These are phyloP conservation scores for Azorinus chamasolen DNA, from an alignment of 2,888 invertebrate species.

Conservation along the genomic window DNA sequence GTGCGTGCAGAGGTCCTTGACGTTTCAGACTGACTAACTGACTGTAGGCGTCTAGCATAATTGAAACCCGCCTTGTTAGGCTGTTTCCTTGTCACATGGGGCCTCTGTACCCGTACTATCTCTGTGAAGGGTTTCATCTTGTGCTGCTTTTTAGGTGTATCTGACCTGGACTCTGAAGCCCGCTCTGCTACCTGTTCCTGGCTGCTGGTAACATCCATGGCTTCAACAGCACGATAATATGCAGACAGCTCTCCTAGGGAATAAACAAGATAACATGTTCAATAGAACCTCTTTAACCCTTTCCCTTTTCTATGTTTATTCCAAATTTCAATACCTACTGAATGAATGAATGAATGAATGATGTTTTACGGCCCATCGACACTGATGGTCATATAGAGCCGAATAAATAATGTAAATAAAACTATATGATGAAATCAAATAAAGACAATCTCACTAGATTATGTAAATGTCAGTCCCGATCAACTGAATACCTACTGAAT, in stretches of 20 bases:
- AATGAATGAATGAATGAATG: too few species aligned
- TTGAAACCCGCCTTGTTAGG: slow-evolving; percentile 44
- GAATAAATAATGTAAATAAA: too few species aligned
- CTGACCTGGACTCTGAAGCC: neutral
- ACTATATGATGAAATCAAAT: too few species aligned
- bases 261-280: neutral
- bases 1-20: slow-evolving; percentile 51
- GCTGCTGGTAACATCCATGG: slow-evolving; percentile 61
- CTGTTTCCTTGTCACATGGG: slow-evolving; percentile 79
- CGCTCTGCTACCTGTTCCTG: slow-evolving; percentile 47
- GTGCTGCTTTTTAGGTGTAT: slow-evolving; percentile 19
- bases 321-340: too few species aligned
- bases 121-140: slow-evolving; percentile 79
- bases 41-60: slow-evolving; percentile 25
- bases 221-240: slow-evolving; percentile 69
- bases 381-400: too few species aligned
- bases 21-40: slow-evolving; percentile 48
- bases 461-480: too few species aligned
- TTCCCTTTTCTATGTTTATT: too few species aligned
- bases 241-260: slow-evolving; percentile 63
- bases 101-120: slow-evolving; percentile 82
- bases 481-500: too few species aligned
- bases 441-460: too few species aligned
- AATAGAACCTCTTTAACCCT: too few species aligned
- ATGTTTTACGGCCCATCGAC: too few species aligned